Evolutionary conservation across 2,113 vertebrate species (phyloP).

Genomic region (Chamaea fasciata): DNA sequence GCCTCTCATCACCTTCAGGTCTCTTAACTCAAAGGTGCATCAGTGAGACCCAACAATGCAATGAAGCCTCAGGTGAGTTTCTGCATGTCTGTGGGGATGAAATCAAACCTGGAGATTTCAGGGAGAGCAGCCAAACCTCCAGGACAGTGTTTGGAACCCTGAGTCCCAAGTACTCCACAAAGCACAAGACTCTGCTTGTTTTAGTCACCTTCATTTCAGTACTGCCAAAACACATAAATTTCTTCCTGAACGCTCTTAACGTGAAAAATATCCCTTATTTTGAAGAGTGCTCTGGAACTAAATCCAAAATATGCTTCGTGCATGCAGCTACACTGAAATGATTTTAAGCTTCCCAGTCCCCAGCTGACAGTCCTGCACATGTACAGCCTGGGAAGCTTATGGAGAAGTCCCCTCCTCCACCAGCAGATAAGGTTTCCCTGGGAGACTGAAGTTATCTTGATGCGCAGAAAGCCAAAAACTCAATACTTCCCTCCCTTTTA

Average conservation of each 20-base stretch:
- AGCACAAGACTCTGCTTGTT: neutral
- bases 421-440: neutral
- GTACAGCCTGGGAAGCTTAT: neutral
- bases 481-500: neutral
- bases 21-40: neutral
- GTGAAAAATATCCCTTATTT: slow-evolving; percentile 1
- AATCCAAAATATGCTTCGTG: neutral
- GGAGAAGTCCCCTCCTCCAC: neutral
- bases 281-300: neutral
- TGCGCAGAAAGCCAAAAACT: neutral
- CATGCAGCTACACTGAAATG: neutral
- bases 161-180: neutral
- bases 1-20: neutral
- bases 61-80: neutral
- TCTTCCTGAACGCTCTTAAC: neutral
- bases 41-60: fast-evolving
- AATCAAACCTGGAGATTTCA: neutral
- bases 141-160: neutral
- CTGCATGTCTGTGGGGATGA: neutral
- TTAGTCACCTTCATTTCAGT: neutral
- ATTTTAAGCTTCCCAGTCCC: neutral
- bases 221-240: neutral
- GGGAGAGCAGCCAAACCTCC: neutral
- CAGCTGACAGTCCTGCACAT: neutral
- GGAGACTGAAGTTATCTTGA: neutral